Evolutionary conservation across 2,113 vertebrate genomes (phyloP).

Genomic region (Synchiropus splendidus): DNA sequence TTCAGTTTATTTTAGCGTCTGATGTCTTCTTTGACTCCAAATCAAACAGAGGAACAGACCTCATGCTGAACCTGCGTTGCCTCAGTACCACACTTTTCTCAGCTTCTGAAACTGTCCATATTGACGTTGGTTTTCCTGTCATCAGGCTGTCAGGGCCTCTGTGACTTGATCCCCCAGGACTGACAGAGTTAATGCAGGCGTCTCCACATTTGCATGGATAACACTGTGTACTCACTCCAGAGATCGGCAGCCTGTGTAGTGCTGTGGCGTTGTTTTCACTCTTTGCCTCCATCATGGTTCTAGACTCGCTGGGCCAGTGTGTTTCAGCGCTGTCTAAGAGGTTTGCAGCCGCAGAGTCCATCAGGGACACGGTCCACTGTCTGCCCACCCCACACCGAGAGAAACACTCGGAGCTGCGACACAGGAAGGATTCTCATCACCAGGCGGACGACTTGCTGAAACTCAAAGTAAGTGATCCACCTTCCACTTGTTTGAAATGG

Average conservation of each 20-base stretch:
- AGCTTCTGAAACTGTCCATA: too few species aligned
- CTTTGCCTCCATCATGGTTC: constrained; percentile 26
- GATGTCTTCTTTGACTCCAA: too few species aligned
- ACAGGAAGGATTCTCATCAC: constrained; percentile 61
- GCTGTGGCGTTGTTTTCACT: constrained; percentile 15
- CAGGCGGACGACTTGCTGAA: constrained; percentile 51
- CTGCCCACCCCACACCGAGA: constrained; percentile 58
- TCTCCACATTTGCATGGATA: constrained; percentile 37
- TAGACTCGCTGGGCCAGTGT: constrained; percentile 70
- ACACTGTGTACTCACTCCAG: constrained; percentile 22
- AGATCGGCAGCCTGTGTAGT: background rate
- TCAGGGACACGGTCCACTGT: constrained; percentile 50
- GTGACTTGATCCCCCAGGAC: background rate
- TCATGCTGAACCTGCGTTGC: too few species aligned
- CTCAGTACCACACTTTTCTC: too few species aligned
- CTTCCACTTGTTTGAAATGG: too few species aligned
- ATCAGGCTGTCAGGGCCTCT: background rate
- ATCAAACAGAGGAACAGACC: too few species aligned
- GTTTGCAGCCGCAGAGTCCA: constrained; percentile 57
- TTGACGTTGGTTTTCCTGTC: too few species aligned
- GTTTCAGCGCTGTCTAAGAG: constrained; percentile 66
- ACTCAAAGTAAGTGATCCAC: constrained; percentile 56
- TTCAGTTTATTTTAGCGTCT: too few species aligned
- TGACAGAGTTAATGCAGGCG: constrained; percentile 19
- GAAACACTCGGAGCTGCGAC: constrained; percentile 55